These are phyloP conservation scores for Lagopus leucura DNA, from an alignment of 2,113 vertebrate genomes.

Conservation along the genomic window DNA sequence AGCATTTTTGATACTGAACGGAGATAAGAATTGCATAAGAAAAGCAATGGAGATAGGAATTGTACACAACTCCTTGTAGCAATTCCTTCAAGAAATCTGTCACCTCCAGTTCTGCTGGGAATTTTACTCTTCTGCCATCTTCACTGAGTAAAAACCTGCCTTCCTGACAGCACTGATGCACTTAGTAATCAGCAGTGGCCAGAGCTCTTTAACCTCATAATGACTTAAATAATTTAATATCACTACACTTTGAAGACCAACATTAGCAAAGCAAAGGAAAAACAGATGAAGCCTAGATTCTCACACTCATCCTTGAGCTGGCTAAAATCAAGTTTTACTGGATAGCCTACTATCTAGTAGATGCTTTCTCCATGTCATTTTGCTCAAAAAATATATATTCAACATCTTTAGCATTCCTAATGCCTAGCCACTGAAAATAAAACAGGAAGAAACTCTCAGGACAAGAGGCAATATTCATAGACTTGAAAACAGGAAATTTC, in stretches of 20 bases:
- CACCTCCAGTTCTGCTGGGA: background rate
- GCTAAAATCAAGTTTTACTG: background rate
- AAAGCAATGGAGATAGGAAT: accelerated
- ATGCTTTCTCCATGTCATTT: background rate
- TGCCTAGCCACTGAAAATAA: background rate
- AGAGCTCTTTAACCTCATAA: background rate
- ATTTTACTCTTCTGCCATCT: background rate
- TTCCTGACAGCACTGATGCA: background rate
- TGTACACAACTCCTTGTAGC: background rate
- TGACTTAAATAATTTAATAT: background rate
- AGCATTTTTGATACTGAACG: background rate
- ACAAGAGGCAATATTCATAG: background rate
- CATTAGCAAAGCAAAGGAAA: background rate
- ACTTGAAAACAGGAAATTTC: background rate
- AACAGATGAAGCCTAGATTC: background rate
- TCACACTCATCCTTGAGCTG: background rate
- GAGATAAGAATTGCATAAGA: background rate
- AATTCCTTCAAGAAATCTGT: background rate
- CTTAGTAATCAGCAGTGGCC: background rate
- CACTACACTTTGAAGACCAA: background rate
- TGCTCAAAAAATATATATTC: background rate
- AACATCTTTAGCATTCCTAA: background rate
- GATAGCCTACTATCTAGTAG: background rate
- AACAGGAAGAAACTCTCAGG: background rate
- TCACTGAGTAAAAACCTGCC: background rate